Evolutionary conservation across 2,113 vertebrate genomes (phyloP), one percentile per base, ranked within the genome.

Genomic region (Zosterops borbonicus): DNA sequence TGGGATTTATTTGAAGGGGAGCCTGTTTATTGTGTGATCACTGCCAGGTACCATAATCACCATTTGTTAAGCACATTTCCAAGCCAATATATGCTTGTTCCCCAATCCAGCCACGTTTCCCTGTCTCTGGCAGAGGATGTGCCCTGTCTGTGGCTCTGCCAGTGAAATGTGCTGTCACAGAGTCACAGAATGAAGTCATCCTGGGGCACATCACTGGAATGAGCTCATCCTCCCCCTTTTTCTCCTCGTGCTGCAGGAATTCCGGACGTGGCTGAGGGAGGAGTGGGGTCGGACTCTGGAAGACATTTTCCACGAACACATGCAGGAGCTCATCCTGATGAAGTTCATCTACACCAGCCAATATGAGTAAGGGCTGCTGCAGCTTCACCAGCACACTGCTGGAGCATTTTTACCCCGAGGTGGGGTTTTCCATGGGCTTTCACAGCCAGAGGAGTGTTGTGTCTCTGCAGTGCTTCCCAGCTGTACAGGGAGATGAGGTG

Each of bases 291-390:
- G 99, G 56, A 99, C 99, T 0, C 97, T 99, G 90, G 99, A 99
- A 91, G 99, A 99, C 94, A 99, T 99, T 91, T 99, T 99, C 97
- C 99, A 99, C 0, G 99, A 99, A 47, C 99, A 99, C 97, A 99
- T 99, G 99, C 99, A 99, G 93, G 99, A 99, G 96, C 98, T 99
- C 79, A 99, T 99, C 91, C 97, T 99, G 60, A 99, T 99, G 99
- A 99, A 99, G 96, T 99, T 99, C 95, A 99, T 99, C 97, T 99
- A 99, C 90, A 99, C 99, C 83, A 99, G 99, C 97, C 99, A 99
- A 97, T 99, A 99, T 2, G 99, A 99, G 99, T 99, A 98, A 93
- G 99, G 39, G 33, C 79, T 88, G 63, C 63, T 92, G 55, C 42
- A 37, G 0, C 35, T 65, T 55, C 46, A 9, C 31, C 53, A 52